Evolutionary conservation across 1,140 invertebrate species (phyloP).

Genomic region (Solen grandis): DNA sequence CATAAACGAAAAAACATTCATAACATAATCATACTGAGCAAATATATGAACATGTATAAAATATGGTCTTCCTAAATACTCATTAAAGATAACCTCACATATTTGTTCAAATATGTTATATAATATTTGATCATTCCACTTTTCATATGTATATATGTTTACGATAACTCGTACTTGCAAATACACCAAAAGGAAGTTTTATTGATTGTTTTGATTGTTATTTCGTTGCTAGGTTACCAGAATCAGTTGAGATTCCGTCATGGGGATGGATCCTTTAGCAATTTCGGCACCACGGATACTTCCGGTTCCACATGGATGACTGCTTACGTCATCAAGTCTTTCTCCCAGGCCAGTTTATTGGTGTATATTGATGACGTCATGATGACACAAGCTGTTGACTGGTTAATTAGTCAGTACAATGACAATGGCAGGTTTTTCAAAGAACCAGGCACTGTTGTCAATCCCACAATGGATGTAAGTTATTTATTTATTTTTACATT

Average conservation of each 20-base stretch:
- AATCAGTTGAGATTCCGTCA: slow-evolving; percentile 94
- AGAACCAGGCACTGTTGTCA: slow-evolving; percentile 75
- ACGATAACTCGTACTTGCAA: too few relatives aligned
- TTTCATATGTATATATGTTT: too few relatives aligned
- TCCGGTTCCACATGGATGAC: slow-evolving; percentile 90
- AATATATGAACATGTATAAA: background rate
- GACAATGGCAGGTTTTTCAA: slow-evolving; percentile 90
- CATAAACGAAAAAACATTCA: too few relatives aligned
- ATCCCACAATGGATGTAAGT: slow-evolving; percentile 75
- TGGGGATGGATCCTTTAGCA: slow-evolving; percentile 95
- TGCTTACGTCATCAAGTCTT: slow-evolving; percentile 91
- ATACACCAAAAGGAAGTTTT: background rate
- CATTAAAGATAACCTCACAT: too few relatives aligned
- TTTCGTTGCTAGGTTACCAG: slow-evolving; percentile 86
- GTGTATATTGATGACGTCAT: slow-evolving; percentile 89
- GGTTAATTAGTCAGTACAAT: slow-evolving; percentile 89
- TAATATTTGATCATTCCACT: too few relatives aligned
- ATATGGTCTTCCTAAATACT: background rate
- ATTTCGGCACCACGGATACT: slow-evolving; percentile 91
- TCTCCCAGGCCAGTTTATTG: slow-evolving; percentile 89
- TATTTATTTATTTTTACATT: background rate
- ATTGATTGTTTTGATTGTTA: background rate
- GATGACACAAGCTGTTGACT: slow-evolving; percentile 88
- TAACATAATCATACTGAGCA: background rate
- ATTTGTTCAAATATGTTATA: too few relatives aligned